These are phyloP conservation scores for Phyllostomus hastatus DNA, from an alignment of 2,113 vertebrate species.

Conservation along the genomic window DNA sequence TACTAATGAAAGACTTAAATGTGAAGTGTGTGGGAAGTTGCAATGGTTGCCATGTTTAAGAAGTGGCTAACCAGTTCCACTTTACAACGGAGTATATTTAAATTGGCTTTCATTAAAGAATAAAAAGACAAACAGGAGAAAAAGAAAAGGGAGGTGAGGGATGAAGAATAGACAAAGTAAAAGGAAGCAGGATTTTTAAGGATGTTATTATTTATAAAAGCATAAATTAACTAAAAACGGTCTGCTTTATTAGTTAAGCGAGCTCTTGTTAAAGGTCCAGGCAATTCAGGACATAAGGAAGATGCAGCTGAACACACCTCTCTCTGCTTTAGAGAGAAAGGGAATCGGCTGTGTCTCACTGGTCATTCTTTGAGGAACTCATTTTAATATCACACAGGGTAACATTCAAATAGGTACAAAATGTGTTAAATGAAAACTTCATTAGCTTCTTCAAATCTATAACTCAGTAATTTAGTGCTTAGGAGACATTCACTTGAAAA, in stretches of 20 bases:
- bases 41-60: background rate
- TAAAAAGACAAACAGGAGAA: background rate
- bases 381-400: background rate
- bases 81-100: background rate
- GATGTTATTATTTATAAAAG: background rate
- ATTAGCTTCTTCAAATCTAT: background rate
- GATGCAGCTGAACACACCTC: background rate
- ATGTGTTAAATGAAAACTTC: constrained; percentile 17
- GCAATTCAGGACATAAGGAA: background rate
- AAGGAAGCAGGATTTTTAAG: background rate
- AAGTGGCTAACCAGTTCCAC: background rate
- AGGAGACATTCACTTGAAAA: background rate
- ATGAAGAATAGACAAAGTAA: background rate
- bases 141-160: background rate
- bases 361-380: background rate
- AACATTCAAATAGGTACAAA: background rate
- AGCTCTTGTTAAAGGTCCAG: background rate
- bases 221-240: background rate
- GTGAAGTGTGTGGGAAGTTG: background rate
- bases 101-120: background rate
- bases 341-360: background rate
- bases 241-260: background rate
- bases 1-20: background rate
- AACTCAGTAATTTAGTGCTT: background rate
- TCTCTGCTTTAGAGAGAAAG: background rate